These are phyloP conservation scores for Rotaria magnacalcarata DNA, from an alignment of 2,888 invertebrate species.

Conservation along the genomic window DNA sequence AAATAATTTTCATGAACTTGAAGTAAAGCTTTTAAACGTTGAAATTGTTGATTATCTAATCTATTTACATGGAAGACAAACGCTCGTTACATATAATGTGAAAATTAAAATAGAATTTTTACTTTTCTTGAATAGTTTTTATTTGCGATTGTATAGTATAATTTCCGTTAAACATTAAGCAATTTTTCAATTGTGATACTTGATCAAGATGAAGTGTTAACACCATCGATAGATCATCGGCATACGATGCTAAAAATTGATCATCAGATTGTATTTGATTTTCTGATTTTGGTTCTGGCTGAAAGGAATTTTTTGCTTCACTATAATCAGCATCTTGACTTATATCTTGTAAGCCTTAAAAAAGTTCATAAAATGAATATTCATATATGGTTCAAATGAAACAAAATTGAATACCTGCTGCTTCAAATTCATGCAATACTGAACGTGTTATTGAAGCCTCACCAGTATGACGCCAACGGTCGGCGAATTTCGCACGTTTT, in stretches of 20 bases:
- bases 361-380: not conserved
- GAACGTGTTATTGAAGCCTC: constrained; percentile 56
- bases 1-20: constrained; percentile 55
- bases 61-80: not conserved
- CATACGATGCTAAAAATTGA: not conserved
- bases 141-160: not conserved
- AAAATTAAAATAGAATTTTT: not conserved
- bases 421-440: constrained; percentile 55
- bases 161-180: constrained; percentile 32
- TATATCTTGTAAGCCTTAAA: not conserved
- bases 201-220: constrained; percentile 13
- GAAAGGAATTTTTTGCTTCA: not conserved
- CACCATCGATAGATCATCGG: not conserved
- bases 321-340: not conserved
- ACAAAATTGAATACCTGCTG: constrained; percentile 51
- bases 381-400: too few species aligned
- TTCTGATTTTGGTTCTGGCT: not conserved
- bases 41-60: constrained; percentile 54
- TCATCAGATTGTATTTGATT: not conserved
- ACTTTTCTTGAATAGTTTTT: not conserved
- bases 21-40: constrained; percentile 55
- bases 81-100: not conserved
- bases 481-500: constrained; percentile 57
- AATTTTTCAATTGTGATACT: not conserved
- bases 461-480: constrained; percentile 56